A percentile compares a stretch with the other conserved stretches of the same genome.
Evolutionary conservation across 2,797 vertebrate genomes (phyloP).

Genomic region (Nannoperca australis): DNA sequence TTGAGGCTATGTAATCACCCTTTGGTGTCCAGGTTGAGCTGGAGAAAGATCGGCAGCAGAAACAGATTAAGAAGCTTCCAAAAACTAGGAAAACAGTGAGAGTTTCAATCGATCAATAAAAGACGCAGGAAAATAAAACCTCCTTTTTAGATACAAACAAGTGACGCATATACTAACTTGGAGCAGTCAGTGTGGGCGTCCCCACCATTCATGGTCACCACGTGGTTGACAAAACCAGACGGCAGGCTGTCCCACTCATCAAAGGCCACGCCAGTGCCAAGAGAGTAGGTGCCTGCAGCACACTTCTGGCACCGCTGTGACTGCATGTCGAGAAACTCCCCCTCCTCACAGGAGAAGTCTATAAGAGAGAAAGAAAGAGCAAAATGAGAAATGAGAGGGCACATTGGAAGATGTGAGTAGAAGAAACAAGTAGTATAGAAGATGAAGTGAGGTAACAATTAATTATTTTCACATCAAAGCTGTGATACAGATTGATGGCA

Average conservation of each 20-base stretch:
- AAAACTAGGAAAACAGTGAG: neutral
- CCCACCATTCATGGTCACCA: conserved; percentile 75
- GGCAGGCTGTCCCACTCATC: conserved; percentile 94
- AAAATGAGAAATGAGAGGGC: neutral
- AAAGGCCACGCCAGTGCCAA: conserved; percentile 93
- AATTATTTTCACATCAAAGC: neutral
- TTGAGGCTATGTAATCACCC: conserved; percentile 92
- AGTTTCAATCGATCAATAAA: neutral
- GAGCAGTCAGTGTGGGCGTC: conserved; percentile 87
- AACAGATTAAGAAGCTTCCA: neutral
- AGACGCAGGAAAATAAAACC: fast-evolving
- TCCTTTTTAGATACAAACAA: neutral
- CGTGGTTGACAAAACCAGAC: conserved; percentile 89
- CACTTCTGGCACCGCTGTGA: conserved; percentile 92
- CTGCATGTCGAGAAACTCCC: conserved; percentile 96
- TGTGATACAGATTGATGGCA: neutral
- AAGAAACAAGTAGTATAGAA: too few species aligned
- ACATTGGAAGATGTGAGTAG: neutral
- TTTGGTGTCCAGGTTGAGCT: conserved; percentile 93
- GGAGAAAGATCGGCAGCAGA: conserved; percentile 37
- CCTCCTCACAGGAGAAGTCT: conserved; percentile 95
- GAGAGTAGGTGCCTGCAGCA: conserved; percentile 90
- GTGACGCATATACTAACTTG: conserved; percentile 83
- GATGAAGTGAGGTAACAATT: neutral
- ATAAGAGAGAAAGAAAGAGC: neutral